Evolutionary conservation across 92 coral and sea anemone genomes (phyloP).

Genomic region (Zoanthus solanderi): DNA sequence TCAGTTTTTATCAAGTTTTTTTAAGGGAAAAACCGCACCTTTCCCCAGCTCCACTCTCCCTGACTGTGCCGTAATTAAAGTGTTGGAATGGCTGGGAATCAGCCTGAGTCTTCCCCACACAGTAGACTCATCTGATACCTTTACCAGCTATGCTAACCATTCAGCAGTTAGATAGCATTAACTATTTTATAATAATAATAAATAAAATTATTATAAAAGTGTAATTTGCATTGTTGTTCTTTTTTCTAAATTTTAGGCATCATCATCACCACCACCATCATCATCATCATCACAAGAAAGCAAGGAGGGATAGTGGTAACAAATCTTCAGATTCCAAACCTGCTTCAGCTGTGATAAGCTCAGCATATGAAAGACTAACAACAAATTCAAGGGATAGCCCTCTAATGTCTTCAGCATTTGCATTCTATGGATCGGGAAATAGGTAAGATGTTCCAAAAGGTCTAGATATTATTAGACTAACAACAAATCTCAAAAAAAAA

Average conservation of each 20-base stretch:
- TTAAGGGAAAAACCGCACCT: no score
- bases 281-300: constrained; percentile 71
- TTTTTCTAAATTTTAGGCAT: neutral
- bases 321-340: constrained; percentile 37
- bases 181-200: no score
- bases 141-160: no score
- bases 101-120: no score
- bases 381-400: constrained; percentile 64
- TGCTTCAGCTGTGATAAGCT: constrained; percentile 45
- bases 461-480: no score
- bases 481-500: no score
- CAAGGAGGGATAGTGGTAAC: constrained; percentile 46
- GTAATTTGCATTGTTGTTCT: neutral
- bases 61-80: no score
- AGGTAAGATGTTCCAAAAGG: neutral
- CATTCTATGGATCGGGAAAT: constrained; percentile 46
- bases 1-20: neutral
- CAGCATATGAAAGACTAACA: constrained; percentile 38
- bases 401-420: constrained; percentile 43
- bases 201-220: no score
- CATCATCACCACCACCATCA: constrained; percentile 64
- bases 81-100: no score
- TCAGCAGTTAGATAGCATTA: no score
- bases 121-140: no score
- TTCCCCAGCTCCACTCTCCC: no score